Evolutionary conservation across 2,888 invertebrate genomes (phyloP).

Genomic region (Limnephilus marmoratus): DNA sequence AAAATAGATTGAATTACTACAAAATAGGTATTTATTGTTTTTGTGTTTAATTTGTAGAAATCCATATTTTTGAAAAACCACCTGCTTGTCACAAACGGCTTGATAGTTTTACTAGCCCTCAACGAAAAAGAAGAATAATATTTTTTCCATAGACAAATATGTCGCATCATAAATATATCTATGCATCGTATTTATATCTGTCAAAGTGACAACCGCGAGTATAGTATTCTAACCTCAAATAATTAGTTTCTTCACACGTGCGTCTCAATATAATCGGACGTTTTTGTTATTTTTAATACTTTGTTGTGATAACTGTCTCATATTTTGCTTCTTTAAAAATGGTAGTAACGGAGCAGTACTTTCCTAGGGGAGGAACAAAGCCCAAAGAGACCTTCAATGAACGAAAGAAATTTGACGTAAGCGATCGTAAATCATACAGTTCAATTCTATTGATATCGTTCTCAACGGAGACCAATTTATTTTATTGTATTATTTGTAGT

Average conservation of each 20-base stretch:
- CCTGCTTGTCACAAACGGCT: too few relatives aligned
- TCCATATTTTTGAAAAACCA: too few relatives aligned
- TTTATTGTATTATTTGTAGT: slow-evolving; percentile 68
- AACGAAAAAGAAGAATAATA: too few relatives aligned
- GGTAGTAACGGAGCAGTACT: slow-evolving; percentile 75
- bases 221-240: background rate
- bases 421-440: slow-evolving; percentile 67
- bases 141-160: too few relatives aligned
- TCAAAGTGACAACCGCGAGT: slow-evolving; percentile 1
- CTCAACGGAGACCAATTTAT: background rate
- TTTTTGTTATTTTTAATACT: background rate
- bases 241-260: background rate
- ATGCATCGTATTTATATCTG: background rate
- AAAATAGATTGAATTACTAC: too few relatives aligned
- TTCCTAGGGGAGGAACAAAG: slow-evolving; percentile 78
- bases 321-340: slow-evolving; percentile 33
- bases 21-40: too few relatives aligned
- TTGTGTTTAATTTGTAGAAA: too few relatives aligned
- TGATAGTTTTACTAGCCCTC: too few relatives aligned
- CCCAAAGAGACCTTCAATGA: slow-evolving; percentile 69
- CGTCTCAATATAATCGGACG: background rate
- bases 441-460: background rate
- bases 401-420: slow-evolving; percentile 72
- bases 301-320: background rate
- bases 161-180: too few relatives aligned